Base-by-base conservation (phyloP, 1,140 invertebrate species). In the Drosophila grimshawi region DNA sequence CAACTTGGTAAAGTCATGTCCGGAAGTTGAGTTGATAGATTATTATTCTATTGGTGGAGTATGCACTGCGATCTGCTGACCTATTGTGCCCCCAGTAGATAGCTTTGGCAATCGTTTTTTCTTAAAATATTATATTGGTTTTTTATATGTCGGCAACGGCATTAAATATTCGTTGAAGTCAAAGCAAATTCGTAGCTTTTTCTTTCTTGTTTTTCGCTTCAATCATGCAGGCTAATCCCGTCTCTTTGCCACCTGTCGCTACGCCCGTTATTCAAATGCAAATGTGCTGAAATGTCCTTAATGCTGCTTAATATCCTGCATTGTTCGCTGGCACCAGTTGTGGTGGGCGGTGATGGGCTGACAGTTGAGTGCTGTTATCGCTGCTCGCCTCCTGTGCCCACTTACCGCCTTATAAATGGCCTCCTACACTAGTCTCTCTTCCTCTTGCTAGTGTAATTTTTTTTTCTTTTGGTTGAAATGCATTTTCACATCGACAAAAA, bases 401-500 rank as follows among this genome's bases (percentile, higher is more conserved):
- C 48, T 70, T 48, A 48, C 39, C 3, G 10, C 10, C 57, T 64
- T 69, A 62, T 74, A 60, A 72, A 70, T 64, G 67, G 60, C 49
- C 51, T 70, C 57, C 49, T 41, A 32, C 64, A 61, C 35, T 72
- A 61, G 73, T 79, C 60, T 33, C 2, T 41, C 37, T 6, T 8
- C 0, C 70, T 57, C 45, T 39, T 78, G 53, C 70, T 81, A 45
- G 52, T 73, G 55, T 52, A 66, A 49, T 37, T 52, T 46, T 49
- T 46, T 35, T 66, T 55, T 49, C 43, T 61, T 55, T 76, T 62
- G 62, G 57, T 62, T 64, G 68, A 76, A 86, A 86, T 86, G 83
- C 83, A 88, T 86, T 86, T 83, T 86, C 68, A 86, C 83, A 86
- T 86, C 78, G 83, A 66, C 64, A 80, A 86, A 83, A 88, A 86